Evolutionary conservation across 2,888 invertebrate species (phyloP), one percentile per base, ranked within the genome.

Genomic region (Caenorhabditis virilis): DNA sequence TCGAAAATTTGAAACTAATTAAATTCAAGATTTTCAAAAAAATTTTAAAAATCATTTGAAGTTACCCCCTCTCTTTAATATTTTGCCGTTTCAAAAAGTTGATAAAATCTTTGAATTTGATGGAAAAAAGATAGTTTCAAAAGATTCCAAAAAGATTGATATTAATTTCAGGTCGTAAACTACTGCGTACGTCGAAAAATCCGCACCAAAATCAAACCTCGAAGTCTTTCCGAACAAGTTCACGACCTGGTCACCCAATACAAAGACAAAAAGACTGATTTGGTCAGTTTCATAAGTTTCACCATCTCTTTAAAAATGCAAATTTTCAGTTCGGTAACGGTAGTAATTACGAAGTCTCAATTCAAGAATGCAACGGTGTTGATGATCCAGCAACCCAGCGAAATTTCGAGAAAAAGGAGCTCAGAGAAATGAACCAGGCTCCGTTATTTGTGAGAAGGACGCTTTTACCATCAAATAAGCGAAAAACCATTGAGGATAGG

Each of bases 401-500:
- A 25, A 63, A 61, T 38, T 58, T 73, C 15, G 72, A 73, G 49
- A 73, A 72, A 57, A 73, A 69, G 41, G 69, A 76, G 54, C 53
- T 74, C 18, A 58, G 73, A 2, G 75, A 72, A 46, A 68, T 69
- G 68, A 69, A 72, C 53, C 75, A 70, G 30, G 51, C 66, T 13
- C 72, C 73, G 22, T 45, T 72, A 18, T 73, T 65, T 47, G 63
- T 72, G 33, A 65, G 68, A 11, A 49, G 71, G 13, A 67, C 59
- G 48, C 20, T 67, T 41, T 42, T 75, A n/a, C 71, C 75, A 13
- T 41, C 65, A 20, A 60, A 53, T 26, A 73, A 72, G 50, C 47
- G 75, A 47, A 75, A 75, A 54, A 60, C 65, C 16, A 60, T 75
- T 35, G 71, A 72, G 41, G 75, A 75, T 45, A 69, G 70, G 74